Evolutionary conservation across 2,888 invertebrate genomes (phyloP), one percentile per base, ranked within the genome.

Genomic region (Troilus luridus): DNA sequence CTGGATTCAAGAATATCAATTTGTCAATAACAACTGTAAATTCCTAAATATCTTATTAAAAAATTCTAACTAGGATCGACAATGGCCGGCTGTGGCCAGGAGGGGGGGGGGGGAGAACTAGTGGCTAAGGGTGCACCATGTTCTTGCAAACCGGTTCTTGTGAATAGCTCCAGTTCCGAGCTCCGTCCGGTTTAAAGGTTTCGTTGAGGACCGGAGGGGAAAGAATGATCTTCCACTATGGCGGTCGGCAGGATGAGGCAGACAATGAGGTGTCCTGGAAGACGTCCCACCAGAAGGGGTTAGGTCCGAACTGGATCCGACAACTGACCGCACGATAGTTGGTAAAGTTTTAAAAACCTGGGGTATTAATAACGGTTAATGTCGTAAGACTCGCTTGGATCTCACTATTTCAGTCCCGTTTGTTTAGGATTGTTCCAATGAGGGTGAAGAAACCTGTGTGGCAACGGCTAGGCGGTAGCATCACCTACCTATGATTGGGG

Each of bases 381-480:
- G 72, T 41, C 72, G 8, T 77, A 77, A 17, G 41, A 41, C 72
- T 77, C 72, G 85, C 56, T 56, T 85, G n/a, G 85, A n/a, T 56
- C 56, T 85, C 11, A 85, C 85, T 85, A 85, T 85, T 85, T 85
- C 85, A 56, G 85, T 85, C 85, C 56, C 58, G 85, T 85, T 85
- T 10, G 27, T 21, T 77, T 77, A 27, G 72, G 72, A 9, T 77
- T 27, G 85, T 58, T 54, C 56, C 85, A 85, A 85, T 56, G 56
- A 85, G 85, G 56, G 85, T 54, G 85, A 85, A 85, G 85, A 85
- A 85, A 85, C 85, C 85, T 81, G 19, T 81, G 19, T 19, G 56
- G 85, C 56, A 85, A 81, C 6, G 17, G 54, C n/a, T 10, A 62
- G 21, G 62, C 19, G 7, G 5, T 41, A 41, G 41, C 41, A 41